Base-by-base conservation (phyloP, 2,113 vertebrate species). In the Epinephelus lanceolatus region DNA sequence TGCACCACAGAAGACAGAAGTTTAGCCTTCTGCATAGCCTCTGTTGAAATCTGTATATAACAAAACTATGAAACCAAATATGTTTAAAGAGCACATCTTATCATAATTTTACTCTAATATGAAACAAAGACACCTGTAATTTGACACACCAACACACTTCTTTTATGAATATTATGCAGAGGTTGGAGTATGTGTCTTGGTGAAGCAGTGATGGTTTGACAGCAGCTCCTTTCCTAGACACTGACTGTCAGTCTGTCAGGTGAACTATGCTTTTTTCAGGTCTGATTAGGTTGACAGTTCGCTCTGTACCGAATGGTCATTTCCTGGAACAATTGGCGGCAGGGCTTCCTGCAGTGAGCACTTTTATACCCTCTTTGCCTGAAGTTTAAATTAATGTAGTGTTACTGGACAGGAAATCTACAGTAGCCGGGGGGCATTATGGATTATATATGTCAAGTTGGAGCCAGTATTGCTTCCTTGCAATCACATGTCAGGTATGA, bases 281-380 rank as follows among this genome's bases (percentile, higher is more conserved):
- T 89, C 81, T 78, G 82, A 84, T 86, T 81, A 83, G 63, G 49
- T 80, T 86, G 85, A 85, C 89, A 88, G 79, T 33, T 90, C 67
- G 81, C 61, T 85, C 70, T 76, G 66, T 56, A 74, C 25, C 40
- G 23, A 82, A 65, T 55, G 72, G 89, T 81, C 86, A 91, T 89
- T 89, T 90, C 78, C 75, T 66, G 80, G 23, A 82, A 88, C 80
- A 89, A 83, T 18, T 85, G 57, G 17, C 23, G 13, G 52, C 66
- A 76, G 62, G 13, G 76, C 25, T 85, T 76, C 65, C 63, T 80
- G 57, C 51, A 47, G 37, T 75, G 37, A 86, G 65, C 52, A 61
- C 51, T 68, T 71, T 79, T 53, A 65, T 53, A 71, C 68, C n/a
- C 69, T 87, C 37, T 10, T 76, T 76, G 30, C 14, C 62, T 68